These are phyloP conservation scores for Mormyrus iriodes DNA, from an alignment of 2,113 vertebrate genomes.

Conservation along the genomic window DNA sequence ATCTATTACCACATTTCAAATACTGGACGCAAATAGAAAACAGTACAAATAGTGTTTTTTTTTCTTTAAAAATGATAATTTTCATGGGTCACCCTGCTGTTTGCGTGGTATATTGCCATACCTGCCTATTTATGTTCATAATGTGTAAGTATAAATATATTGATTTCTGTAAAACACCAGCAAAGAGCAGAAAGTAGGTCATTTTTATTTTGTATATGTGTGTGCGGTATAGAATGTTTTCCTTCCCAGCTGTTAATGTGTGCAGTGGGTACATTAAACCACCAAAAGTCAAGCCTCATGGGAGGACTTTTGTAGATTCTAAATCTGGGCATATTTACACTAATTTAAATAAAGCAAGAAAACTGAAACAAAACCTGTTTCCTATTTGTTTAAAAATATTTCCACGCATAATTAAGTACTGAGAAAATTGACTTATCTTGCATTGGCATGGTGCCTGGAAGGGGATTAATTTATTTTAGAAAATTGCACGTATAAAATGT, in stretches of 20 bases:
- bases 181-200: background rate
- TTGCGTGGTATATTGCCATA: background rate
- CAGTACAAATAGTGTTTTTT: background rate
- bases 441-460: background rate
- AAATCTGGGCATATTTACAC: background rate
- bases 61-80: background rate
- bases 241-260: background rate
- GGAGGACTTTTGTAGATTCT: background rate
- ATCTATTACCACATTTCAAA: background rate
- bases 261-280: background rate
- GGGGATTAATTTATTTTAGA: conserved; percentile 3
- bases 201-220: background rate
- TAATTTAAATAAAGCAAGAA: conserved; percentile 4
- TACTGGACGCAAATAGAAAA: background rate
- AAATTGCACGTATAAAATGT: conserved; percentile 1
- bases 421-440: background rate
- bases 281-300: background rate
- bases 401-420: background rate
- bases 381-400: background rate
- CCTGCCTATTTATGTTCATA: background rate
- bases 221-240: background rate
- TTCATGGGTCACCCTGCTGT: background rate
- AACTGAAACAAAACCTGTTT: background rate
- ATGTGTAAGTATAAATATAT: background rate
- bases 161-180: background rate